Base-by-base conservation (phyloP, 1,140 invertebrate genomes). In the Nasonia longicornis region DNA sequence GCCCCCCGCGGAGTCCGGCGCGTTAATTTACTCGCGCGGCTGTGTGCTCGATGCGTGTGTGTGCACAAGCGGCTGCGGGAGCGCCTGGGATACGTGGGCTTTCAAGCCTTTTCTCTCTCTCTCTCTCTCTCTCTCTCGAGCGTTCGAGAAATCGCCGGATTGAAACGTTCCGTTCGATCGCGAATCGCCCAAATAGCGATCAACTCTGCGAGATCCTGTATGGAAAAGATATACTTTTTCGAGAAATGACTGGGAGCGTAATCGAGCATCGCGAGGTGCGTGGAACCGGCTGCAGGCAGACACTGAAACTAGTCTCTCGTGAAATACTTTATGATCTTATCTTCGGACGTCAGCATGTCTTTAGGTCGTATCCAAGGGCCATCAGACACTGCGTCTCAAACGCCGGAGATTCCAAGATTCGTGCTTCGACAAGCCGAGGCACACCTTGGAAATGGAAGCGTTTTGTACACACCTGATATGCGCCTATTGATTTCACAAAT, bases 1-100 rank as follows among this genome's bases (percentile, higher is more conserved):
- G 77, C 87, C 88, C 87, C 88, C 88, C 83, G 87, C 85, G 82
- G 88, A 86, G 88, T 45, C 67, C 80, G 82, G 83, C 83, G 82
- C 82, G 81, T 82, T 82, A 82, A 82, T 82, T 82, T 82, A 82
- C 81, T 75, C 81, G 64, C 8, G 26, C 7, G 20, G 66, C 66
- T 12, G 38, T 42, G 38, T 38, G 38, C 8, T 8, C 38, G 31
- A 38, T 38, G 58, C 14, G 58, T 63, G n/a, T 63, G 58, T 63
- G 58, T 63, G 6, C n/a, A 63, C 58, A 63, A 63, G 14, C n/a
- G 6, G 58, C 58, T 63, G 2, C n/a, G 58, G 38, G 38, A 42
- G 38, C 38, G 38, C 38, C 38, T 42, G 8, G 0, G 38, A 35
- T 35, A 6, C 31, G 31, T 35, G 31, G 31, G 3, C 31, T 35